Conservation (phyloP, 2,797 vertebrate species). For the Smutsia gigantea region DNA sequence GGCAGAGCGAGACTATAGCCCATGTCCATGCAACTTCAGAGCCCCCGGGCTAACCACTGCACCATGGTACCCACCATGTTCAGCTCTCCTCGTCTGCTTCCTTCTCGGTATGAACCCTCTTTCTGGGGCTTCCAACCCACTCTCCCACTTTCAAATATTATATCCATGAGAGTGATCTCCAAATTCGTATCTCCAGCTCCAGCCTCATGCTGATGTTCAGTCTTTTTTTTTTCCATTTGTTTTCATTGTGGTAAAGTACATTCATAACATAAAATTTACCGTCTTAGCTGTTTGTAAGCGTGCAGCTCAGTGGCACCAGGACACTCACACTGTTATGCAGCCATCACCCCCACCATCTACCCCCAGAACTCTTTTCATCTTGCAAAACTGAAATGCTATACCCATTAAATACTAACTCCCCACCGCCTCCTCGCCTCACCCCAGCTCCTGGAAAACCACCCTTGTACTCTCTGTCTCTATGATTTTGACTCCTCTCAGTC, state of each 20-base stretch:
- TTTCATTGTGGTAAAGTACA: not conserved
- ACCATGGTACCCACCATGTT: fast-evolving
- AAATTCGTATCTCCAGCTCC: not conserved
- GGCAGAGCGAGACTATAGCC: not conserved
- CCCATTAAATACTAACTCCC: not conserved
- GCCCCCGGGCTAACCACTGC: too few relatives aligned
- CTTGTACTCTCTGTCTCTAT: not conserved
- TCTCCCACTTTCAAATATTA: not conserved
- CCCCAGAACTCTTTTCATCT: not conserved
- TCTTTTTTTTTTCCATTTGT: not conserved
- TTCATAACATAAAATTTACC: not conserved
- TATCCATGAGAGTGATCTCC: too few relatives aligned
- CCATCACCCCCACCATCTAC: not conserved
- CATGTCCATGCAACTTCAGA: not conserved
- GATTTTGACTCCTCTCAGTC: not conserved
- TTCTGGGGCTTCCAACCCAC: not conserved
- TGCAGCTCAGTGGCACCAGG: not conserved
- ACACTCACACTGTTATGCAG: not conserved
- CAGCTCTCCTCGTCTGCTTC: not conserved
- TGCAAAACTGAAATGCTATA: not conserved
- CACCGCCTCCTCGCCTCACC: not conserved
- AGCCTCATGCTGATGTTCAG: not conserved
- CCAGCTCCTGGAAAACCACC: not conserved
- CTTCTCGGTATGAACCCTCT: not conserved
- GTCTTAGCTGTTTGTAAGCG: not conserved